phyloP scores from a whole-genome alignment of 2,113 vertebrate species.

The Nibea albiflora region DNA sequence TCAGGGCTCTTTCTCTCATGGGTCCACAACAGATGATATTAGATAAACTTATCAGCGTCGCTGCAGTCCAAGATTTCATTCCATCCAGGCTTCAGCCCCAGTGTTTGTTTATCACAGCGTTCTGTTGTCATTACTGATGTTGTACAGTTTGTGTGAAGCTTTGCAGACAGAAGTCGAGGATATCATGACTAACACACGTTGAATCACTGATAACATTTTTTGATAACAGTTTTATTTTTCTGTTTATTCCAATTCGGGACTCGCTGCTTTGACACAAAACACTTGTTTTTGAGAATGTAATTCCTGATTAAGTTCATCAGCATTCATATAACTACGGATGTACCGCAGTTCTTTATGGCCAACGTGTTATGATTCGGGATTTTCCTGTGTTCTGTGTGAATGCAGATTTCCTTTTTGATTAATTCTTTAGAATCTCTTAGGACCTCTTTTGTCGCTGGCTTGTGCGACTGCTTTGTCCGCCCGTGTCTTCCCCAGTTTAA shows the following conservation, averaged over 20 bases:
- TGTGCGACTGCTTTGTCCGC: slow-evolving; percentile 37
- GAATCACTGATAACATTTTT: neutral
- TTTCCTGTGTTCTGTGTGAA: slow-evolving; percentile 3
- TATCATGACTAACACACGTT: slow-evolving; percentile 4
- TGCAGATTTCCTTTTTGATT: slow-evolving; percentile 43
- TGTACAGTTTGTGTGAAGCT: slow-evolving; percentile 11
- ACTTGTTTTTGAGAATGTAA: neutral
- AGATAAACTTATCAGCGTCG: neutral
- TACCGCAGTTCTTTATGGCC: neutral
- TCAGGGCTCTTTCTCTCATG: neutral
- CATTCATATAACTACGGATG: neutral
- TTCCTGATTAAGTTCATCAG: neutral
- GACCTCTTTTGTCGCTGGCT: slow-evolving; percentile 23
- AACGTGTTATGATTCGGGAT: neutral
- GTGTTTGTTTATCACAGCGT: slow-evolving; percentile 23
- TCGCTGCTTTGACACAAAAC: neutral
- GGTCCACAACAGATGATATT: slow-evolving; percentile 7
- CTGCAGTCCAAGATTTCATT: slow-evolving; percentile 3
- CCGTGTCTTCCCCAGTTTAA: slow-evolving; percentile 33
- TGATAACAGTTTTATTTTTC: neutral
- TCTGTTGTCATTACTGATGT: slow-evolving; percentile 7
- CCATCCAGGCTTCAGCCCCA: neutral
- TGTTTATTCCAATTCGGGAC: neutral
- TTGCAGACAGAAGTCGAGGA: neutral
- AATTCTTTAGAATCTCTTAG: slow-evolving; percentile 28